Conservation (phyloP, 2,797 vertebrate species). For the Ptychobarbus kaznakovi region DNA sequence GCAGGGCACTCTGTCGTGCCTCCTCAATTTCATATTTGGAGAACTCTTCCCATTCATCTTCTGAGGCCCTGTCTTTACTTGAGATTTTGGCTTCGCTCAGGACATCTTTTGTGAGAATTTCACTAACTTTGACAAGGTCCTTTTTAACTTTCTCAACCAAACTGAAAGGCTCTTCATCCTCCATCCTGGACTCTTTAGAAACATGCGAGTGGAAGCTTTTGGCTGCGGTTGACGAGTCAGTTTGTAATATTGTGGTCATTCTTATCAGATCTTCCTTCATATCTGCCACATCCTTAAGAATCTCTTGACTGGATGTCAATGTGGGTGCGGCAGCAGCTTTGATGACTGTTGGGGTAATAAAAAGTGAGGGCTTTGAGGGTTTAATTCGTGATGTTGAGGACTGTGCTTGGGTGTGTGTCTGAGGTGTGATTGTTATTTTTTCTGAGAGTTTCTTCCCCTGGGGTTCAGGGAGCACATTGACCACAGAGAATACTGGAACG, state of each 20-base stretch:
- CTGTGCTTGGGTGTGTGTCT: slow-evolving; percentile 79
- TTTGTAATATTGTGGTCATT: slow-evolving; percentile 98
- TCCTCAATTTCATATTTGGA: slow-evolving; percentile 94
- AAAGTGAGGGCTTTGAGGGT: slow-evolving; percentile 90
- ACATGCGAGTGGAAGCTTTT: slow-evolving; percentile 88
- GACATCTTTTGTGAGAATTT: slow-evolving; percentile 94
- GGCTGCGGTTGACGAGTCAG: slow-evolving; percentile 86
- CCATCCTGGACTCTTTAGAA: slow-evolving; percentile 88
- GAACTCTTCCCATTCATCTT: slow-evolving; percentile 98
- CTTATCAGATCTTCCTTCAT: slow-evolving; percentile 99
- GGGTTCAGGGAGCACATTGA: slow-evolving; percentile 90
- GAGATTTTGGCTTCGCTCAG: slow-evolving; percentile 80
- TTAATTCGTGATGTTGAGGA: slow-evolving; percentile 82
- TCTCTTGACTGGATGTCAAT: slow-evolving; percentile 94
- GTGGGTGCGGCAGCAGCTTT: slow-evolving; percentile 86
- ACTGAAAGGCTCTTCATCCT: slow-evolving; percentile 94
- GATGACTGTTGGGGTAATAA: slow-evolving; percentile 89
- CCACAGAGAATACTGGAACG: slow-evolving; percentile 94
- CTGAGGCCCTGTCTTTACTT: slow-evolving; percentile 81
- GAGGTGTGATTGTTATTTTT: slow-evolving; percentile 86
- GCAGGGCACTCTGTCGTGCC: slow-evolving; percentile 82
- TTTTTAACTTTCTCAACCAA: slow-evolving; percentile 98
- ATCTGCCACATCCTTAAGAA: slow-evolving; percentile 96
- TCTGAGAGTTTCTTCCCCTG: slow-evolving; percentile 85
- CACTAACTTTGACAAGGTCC: slow-evolving; percentile 97